Conservation (phyloP, 2,797 vertebrate species). For the Typhlichthys eigenmanni region DNA sequence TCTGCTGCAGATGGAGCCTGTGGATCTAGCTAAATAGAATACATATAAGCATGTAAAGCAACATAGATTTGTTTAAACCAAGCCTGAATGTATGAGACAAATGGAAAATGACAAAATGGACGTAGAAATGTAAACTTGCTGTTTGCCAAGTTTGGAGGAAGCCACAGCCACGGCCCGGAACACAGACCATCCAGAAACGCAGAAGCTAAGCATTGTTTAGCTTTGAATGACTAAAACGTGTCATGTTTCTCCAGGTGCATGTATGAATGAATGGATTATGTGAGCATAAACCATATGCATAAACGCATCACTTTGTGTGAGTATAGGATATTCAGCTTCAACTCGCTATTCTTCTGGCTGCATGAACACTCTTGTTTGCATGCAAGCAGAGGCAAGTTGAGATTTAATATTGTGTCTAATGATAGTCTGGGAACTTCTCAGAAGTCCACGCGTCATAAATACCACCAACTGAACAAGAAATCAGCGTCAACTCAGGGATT, state of each 20-base stretch:
- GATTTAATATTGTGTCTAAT: slow-evolving; percentile 73
- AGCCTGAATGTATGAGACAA: slow-evolving; percentile 24
- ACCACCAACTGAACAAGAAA: slow-evolving; percentile 62
- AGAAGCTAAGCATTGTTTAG: slow-evolving; percentile 62
- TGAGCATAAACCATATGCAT: slow-evolving; percentile 3
- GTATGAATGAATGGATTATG: slow-evolving; percentile 6
- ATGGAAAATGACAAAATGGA: slow-evolving; percentile 15
- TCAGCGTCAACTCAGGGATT: slow-evolving; percentile 4
- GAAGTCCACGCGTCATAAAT: slow-evolving; percentile 69
- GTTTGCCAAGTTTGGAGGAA: slow-evolving; percentile 66
- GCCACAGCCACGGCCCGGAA: slow-evolving; percentile 62
- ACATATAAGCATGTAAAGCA: background rate
- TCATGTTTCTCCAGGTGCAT: slow-evolving; percentile 47
- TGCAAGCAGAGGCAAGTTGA: slow-evolving; percentile 70
- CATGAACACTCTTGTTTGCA: slow-evolving; percentile 44
- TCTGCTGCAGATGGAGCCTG: too few relatives aligned
- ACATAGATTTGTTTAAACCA: slow-evolving; percentile 13
- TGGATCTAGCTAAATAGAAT: too few relatives aligned
- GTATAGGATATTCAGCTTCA: background rate
- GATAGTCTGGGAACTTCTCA: slow-evolving; percentile 64
- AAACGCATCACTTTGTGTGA: slow-evolving; percentile 14
- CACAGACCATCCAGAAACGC: slow-evolving; percentile 61
- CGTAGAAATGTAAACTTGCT: slow-evolving; percentile 44
- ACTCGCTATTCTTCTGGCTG: slow-evolving; percentile 36
- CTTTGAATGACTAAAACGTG: slow-evolving; percentile 67